A percentile compares a stretch with the other conserved stretches of the same genome.
phyloP scores from a whole-genome alignment of 2,113 vertebrate species.

The Ploceus nigricollis region DNA sequence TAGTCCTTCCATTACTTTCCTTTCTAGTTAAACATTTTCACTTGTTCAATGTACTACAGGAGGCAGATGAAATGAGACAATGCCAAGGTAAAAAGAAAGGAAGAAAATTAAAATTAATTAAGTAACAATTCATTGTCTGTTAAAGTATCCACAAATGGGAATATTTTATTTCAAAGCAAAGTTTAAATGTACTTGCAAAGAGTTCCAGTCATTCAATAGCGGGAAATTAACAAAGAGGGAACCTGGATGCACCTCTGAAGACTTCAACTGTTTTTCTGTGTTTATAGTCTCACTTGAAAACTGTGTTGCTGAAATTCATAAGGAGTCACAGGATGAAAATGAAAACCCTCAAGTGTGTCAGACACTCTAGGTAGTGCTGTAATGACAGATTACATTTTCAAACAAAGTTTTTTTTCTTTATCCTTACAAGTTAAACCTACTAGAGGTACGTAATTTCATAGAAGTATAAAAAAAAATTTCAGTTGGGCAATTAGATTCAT shows the following conservation, averaged over 20 bases:
- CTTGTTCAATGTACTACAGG: background rate
- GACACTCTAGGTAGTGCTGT: background rate
- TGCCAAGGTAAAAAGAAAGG: background rate
- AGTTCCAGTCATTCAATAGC: background rate
- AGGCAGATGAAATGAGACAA: background rate
- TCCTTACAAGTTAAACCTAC: background rate
- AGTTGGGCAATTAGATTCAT: background rate
- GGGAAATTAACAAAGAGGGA: background rate
- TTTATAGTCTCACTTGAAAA: background rate
- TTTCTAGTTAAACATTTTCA: background rate
- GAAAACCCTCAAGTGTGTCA: background rate
- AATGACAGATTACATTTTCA: background rate
- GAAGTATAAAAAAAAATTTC: background rate
- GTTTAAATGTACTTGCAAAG: background rate
- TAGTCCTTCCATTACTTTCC: background rate
- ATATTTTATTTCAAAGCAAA: background rate
- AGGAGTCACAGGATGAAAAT: background rate
- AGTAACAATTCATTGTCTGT: background rate
- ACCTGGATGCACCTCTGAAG: background rate
- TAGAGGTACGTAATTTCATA: background rate
- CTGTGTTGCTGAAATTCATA: background rate
- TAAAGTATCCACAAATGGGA: background rate
- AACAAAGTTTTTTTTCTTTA: background rate
- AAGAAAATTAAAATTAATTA: background rate
- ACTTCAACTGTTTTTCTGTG: background rate